Evolutionary conservation across 2,797 vertebrate genomes (phyloP), one percentile per base, ranked within the genome.

Genomic region (Microctenopoma stevenorrisi): DNA sequence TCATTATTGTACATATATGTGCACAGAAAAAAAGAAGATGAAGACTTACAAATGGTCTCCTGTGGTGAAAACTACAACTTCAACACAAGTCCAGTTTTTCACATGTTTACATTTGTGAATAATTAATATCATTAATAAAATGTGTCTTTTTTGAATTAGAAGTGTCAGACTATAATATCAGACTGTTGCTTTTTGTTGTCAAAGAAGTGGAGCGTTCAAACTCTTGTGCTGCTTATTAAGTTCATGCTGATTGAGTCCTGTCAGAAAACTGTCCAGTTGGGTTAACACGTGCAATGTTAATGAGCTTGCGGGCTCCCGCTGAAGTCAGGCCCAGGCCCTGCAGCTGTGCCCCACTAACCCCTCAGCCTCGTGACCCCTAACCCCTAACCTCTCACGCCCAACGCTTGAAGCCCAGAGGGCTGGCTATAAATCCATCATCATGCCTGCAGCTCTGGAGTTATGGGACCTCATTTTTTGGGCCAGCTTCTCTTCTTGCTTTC

Each of bases 401-500:
- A 74, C 81, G 90, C 79, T 76, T 67, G 56, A 85, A 86, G 81
- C 81, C 84, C 81, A 61, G 71, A 84, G 90, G 88, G 79, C 70
- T 12, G 16, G 70, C 70, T 64, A 74, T 92, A 93, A 94, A 94
- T 94, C 91, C 79, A 78, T 90, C 81, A 46, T 89, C 86, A 80
- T 89, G 77, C 88, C 76, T 81, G 83, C 71, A 77, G 76, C 77
- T 85, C 88, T 91, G 84, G 80, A 78, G 62, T 64, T 81, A 16
- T 7, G 62, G 66, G 78, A 50, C 15, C 16, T n/a, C 40, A 10
- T 13, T 63, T 54, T 54, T 37, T 40, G 42, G 44, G n/a, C 70
- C 62, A 56, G 46, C 69, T 64, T 78, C 60, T 72, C 57, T 48
- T 65, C 44, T 35, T 50, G 69, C 44, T 68, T 73, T 74, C 22